These are phyloP conservation scores for Philopotamus ludificatus DNA, from an alignment of 1,140 invertebrate species.

Conservation along the genomic window DNA sequence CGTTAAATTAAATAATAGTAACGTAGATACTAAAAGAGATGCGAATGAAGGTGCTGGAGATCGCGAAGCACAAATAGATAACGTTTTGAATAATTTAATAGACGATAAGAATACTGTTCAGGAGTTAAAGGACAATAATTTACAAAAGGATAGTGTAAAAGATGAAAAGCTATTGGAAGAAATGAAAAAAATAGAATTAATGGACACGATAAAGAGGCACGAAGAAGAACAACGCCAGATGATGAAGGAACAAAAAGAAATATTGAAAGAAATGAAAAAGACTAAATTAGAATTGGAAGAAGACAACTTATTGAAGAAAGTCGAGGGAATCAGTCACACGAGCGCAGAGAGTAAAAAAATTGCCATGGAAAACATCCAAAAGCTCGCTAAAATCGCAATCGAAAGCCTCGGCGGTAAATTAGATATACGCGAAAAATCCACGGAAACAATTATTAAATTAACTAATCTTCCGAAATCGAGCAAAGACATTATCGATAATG, in stretches of 20 bases:
- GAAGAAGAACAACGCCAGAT: constrained; percentile 59
- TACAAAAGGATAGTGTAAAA: constrained; percentile 11
- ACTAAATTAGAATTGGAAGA: constrained; percentile 54
- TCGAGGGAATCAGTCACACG: constrained; percentile 47
- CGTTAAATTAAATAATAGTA: too few relatives aligned
- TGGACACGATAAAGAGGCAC: constrained; percentile 59
- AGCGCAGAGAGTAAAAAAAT: constrained; percentile 51
- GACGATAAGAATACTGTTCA: background rate
- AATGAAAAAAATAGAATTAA: constrained; percentile 53
- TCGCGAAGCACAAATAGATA: constrained; percentile 18
- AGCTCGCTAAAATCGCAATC: constrained; percentile 53
- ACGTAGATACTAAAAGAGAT: constrained; percentile 10
- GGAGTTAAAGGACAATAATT: background rate
- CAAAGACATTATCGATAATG: background rate
- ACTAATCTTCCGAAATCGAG: background rate
- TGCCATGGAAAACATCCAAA: constrained; percentile 54
- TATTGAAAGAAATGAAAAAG: constrained; percentile 58
- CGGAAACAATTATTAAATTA: background rate
- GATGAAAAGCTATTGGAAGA: constrained; percentile 43
- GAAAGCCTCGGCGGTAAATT: constrained; percentile 45
- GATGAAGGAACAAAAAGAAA: constrained; percentile 59
- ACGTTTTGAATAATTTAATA: background rate
- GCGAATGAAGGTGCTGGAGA: constrained; percentile 32
- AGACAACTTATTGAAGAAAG: constrained; percentile 29
- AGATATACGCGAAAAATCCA: constrained; percentile 5